These are phyloP conservation scores for Tetramorium simillimum DNA, from an alignment of 1,140 invertebrate genomes.

Conservation along the genomic window DNA sequence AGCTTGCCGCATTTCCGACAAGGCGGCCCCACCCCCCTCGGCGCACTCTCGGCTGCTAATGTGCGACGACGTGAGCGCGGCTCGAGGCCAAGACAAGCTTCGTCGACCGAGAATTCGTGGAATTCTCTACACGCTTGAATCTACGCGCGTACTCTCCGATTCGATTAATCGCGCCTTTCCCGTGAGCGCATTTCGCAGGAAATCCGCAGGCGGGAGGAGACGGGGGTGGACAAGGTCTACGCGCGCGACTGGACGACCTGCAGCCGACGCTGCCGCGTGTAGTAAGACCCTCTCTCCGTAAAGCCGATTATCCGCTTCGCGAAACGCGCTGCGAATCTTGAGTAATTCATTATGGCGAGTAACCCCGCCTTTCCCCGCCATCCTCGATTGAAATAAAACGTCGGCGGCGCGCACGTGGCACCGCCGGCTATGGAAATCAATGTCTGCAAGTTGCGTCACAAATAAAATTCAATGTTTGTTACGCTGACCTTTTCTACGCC, in stretches of 20 bases:
- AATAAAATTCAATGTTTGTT: constrained; percentile 32
- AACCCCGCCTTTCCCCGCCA: background rate
- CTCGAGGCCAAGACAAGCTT: constrained; percentile 38
- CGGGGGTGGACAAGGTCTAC: background rate
- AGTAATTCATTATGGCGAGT: constrained; percentile 28
- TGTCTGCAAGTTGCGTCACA: constrained; percentile 1
- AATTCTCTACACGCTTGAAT: constrained; percentile 25
- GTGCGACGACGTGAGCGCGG: constrained; percentile 19
- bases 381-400: constrained; percentile 35
- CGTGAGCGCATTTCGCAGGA: background rate
- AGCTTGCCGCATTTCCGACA: constrained; percentile 57
- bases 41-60: constrained; percentile 45
- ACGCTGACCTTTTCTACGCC: constrained; percentile 12
- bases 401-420: background rate
- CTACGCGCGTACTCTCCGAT: background rate
- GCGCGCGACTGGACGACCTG: background rate
- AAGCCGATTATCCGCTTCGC: constrained; percentile 23
- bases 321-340: constrained; percentile 11
- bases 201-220: background rate
- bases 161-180: constrained; percentile 9
- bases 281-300: background rate
- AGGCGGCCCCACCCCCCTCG: background rate
- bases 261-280: background rate
- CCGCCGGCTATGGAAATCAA: constrained; percentile 10
- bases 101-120: constrained; percentile 37